Conservation (phyloP, 2,113 vertebrate genomes). For the Vombatus ursinus region DNA sequence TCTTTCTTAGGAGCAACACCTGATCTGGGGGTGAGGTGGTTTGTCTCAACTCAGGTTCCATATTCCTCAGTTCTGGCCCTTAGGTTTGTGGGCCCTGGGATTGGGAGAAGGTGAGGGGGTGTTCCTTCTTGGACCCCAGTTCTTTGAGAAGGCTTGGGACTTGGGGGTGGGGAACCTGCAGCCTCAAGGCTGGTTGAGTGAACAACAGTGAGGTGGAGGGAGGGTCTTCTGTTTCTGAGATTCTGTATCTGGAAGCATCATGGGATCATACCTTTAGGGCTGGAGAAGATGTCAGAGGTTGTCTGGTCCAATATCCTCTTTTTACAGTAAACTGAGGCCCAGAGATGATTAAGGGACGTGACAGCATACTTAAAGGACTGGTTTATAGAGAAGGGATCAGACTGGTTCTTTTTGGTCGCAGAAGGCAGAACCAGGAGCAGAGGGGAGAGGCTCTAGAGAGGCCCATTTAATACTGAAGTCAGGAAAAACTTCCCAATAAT, state of each 20-base stretch:
- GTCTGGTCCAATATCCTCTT: not conserved
- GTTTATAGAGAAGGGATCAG: not conserved
- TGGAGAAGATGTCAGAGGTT: not conserved
- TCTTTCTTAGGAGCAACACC: slow-evolving; percentile 55
- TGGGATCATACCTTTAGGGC: not conserved
- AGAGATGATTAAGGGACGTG: not conserved
- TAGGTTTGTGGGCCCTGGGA: slow-evolving; percentile 53
- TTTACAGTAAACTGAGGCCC: not conserved
- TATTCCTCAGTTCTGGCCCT: slow-evolving; percentile 19
- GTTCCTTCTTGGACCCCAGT: not conserved
- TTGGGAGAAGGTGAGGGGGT: not conserved
- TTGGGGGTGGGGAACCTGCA: too few relatives aligned
- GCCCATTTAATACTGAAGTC: not conserved
- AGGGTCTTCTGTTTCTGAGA: not conserved
- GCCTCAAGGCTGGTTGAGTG: not conserved
- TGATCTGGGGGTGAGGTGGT: not conserved
- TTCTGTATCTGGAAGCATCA: not conserved
- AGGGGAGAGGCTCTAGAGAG: not conserved
- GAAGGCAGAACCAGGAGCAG: not conserved
- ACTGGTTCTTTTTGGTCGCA: not conserved
- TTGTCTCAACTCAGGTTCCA: not conserved
- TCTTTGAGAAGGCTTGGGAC: not conserved
- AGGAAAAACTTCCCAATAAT: not conserved
- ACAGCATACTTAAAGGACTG: not conserved
- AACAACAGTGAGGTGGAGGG: not conserved